phyloP scores from a whole-genome alignment of 2,113 vertebrate genomes.

The Odontophorus gujanensis region DNA sequence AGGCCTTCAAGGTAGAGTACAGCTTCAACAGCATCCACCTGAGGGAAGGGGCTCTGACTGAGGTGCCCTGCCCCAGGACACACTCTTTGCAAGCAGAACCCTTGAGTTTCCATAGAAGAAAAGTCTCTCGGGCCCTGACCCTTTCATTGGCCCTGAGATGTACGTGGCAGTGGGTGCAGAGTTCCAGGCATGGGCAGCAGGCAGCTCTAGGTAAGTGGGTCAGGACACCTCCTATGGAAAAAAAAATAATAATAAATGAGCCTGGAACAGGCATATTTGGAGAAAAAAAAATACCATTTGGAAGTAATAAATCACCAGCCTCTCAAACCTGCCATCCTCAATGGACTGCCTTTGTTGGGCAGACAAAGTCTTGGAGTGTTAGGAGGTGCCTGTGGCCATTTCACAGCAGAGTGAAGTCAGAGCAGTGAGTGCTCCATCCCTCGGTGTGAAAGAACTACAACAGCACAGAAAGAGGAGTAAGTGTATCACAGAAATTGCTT shows the following conservation, averaged over 20 bases:
- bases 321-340: accelerated
- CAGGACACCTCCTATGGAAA: neutral
- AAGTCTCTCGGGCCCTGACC: neutral
- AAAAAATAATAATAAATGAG: neutral
- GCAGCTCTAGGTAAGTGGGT: neutral
- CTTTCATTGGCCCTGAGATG: neutral
- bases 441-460: neutral
- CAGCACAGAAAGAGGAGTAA: neutral
- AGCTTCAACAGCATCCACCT: neutral
- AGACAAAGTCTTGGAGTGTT: neutral
- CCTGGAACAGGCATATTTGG: neutral
- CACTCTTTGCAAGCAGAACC: neutral
- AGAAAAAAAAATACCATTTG: neutral
- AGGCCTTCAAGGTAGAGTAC: neutral
- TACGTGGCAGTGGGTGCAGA: neutral
- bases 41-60: neutral
- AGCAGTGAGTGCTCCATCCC: neutral
- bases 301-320: neutral
- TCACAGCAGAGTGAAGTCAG: neutral
- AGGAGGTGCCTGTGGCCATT: neutral
- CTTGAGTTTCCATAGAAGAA: neutral
- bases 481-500: neutral
- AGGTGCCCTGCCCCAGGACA: neutral
- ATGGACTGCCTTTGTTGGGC: neutral
- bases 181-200: neutral